These are phyloP conservation scores for Monopis laevigella DNA, from an alignment of 2,888 invertebrate genomes.

Conservation along the genomic window DNA sequence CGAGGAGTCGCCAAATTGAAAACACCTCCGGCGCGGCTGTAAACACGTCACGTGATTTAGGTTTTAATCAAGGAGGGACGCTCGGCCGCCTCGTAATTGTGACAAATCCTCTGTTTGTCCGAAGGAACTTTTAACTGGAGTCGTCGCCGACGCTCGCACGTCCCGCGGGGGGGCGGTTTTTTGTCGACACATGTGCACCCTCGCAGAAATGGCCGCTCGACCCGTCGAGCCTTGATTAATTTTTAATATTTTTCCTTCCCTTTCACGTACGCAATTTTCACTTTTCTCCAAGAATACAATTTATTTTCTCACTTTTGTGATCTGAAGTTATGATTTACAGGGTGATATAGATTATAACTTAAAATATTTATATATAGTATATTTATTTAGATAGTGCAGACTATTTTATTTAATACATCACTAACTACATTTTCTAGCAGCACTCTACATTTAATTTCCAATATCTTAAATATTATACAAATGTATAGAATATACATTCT, in stretches of 20 bases:
- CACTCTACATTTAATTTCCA: no score
- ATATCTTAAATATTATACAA: no score
- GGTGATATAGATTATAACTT: no score
- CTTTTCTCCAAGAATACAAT: slow-evolving; percentile 30
- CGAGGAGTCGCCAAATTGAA: slow-evolving; percentile 64
- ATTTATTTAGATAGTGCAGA: no score
- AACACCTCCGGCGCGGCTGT: slow-evolving; percentile 65
- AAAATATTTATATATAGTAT: no score
- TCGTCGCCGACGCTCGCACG: slow-evolving; percentile 40
- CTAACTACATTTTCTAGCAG: no score
- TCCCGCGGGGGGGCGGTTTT: slow-evolving; percentile 54
- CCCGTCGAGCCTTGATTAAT: slow-evolving; percentile 51
- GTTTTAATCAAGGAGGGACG: slow-evolving; percentile 68
- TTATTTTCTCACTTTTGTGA: background rate
- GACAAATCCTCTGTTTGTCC: slow-evolving; percentile 69
- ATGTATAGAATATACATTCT: no score
- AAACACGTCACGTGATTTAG: slow-evolving; percentile 69
- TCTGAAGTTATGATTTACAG: no score
- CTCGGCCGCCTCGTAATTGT: slow-evolving; percentile 61
- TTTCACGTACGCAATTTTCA: slow-evolving; percentile 67
- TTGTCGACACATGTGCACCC: slow-evolving; percentile 64
- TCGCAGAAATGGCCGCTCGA: slow-evolving; percentile 23
- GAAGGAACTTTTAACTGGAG: slow-evolving; percentile 64
- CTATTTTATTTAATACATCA: no score
- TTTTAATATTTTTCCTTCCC: slow-evolving; percentile 67